Conservation (phyloP, 64 coral and sea anemone genomes). For the Catalaphyllia jardinei region DNA sequence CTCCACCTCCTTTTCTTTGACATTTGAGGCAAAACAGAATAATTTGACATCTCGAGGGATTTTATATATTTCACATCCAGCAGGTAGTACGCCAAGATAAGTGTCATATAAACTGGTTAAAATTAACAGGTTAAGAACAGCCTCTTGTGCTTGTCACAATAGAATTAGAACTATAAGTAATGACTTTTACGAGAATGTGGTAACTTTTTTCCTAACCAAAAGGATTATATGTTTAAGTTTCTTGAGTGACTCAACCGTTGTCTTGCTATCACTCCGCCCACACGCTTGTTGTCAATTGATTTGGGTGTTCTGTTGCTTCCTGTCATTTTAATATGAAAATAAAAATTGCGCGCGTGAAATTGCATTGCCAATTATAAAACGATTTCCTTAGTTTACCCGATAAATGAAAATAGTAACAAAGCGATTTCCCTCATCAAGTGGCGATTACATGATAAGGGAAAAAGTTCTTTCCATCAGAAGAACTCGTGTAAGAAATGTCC, state of each 20-base stretch:
- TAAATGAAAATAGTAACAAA: not conserved
- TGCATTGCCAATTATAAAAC: not conserved
- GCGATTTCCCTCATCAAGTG: not conserved
- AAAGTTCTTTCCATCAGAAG: not conserved
- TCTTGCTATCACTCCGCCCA: not conserved
- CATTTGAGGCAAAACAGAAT: too few species aligned
- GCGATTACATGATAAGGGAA: not conserved
- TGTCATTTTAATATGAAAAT: not conserved
- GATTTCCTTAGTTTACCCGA: not conserved
- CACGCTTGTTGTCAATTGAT: not conserved
- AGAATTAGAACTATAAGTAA: not conserved
- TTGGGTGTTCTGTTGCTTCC: not conserved
- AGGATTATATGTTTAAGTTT: not conserved
- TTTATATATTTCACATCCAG: not conserved
- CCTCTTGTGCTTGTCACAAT: not conserved
- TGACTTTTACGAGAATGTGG: not conserved
- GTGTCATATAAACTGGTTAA: not conserved
- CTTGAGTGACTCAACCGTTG: not conserved
- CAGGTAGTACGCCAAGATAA: conserved; percentile 1
- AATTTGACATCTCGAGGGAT: not conserved
- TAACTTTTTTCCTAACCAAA: not conserved
- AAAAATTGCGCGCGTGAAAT: not conserved
- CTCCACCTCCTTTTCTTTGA: too few species aligned
- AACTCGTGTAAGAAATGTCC: not conserved
- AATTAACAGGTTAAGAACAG: not conserved